Percentiles rank a stretch among this genome's conserved stretches.
phyloP scores from a whole-genome alignment of 2,888 invertebrate species.

The Dorcus parallelipipedus region DNA sequence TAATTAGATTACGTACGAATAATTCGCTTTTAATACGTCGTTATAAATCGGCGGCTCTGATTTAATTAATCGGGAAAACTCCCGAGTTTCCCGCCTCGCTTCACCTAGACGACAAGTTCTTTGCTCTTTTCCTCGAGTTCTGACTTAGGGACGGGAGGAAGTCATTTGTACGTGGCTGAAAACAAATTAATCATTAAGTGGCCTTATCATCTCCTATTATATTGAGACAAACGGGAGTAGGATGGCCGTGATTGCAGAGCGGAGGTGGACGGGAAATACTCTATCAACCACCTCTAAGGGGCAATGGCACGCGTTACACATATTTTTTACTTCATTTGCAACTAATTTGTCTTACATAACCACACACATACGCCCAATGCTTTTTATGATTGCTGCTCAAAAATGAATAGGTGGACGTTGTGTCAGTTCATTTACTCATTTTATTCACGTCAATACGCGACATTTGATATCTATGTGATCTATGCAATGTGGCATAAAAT shows the following conservation, averaged over 20 bases:
- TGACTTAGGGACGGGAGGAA: slow-evolving; percentile 10
- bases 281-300: slow-evolving; percentile 34
- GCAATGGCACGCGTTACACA: slow-evolving; percentile 24
- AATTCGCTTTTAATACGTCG: slow-evolving; percentile 48
- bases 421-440: no score
- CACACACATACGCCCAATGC: no score
- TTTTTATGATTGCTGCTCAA: no score
- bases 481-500: no score
- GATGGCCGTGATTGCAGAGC: slow-evolving; percentile 40
- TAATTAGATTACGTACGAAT: slow-evolving; percentile 50
- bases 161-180: slow-evolving; percentile 27
- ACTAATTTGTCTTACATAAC: background rate
- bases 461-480: no score
- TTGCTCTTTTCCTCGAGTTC: background rate
- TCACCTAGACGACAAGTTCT: background rate
- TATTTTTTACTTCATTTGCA: background rate
- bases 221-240: slow-evolving; percentile 42
- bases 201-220: slow-evolving; percentile 29
- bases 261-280: slow-evolving; percentile 41
- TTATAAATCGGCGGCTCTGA: slow-evolving; percentile 42
- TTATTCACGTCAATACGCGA: no score
- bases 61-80: slow-evolving; percentile 31
- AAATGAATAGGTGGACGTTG: no score
- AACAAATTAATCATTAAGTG: slow-evolving; percentile 33
- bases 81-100: background rate